phyloP scores from a whole-genome alignment of 2,113 vertebrate genomes.

The Oreochromis tanganicae region DNA sequence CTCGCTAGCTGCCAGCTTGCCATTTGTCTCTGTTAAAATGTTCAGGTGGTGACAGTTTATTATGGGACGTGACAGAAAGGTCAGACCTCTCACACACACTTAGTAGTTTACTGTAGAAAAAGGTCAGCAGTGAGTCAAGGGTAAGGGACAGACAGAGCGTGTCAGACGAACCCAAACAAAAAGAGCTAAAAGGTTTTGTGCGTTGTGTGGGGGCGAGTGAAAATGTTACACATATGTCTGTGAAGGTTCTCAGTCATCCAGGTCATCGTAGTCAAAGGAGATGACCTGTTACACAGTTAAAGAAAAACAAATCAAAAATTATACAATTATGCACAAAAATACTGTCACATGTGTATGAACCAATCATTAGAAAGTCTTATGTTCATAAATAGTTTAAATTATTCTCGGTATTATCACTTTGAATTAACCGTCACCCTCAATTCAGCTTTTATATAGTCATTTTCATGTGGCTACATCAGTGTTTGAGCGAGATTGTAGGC shows the following conservation, averaged over 20 bases:
- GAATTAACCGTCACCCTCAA: not conserved
- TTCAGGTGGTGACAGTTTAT: not conserved
- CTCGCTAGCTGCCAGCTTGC: not conserved
- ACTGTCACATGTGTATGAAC: not conserved
- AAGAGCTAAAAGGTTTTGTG: not conserved
- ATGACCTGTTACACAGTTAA: not conserved
- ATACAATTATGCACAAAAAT: not conserved
- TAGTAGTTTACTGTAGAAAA: not conserved
- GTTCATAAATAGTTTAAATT: not conserved
- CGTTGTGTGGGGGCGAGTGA: not conserved
- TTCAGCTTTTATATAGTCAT: not conserved
- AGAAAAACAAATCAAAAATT: not conserved
- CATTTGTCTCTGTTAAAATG: not conserved
- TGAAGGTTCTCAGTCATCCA: too few relatives aligned
- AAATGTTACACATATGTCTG: not conserved
- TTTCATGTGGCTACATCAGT: not conserved
- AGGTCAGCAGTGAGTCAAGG: not conserved
- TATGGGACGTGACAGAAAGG: slow-evolving; percentile 21
- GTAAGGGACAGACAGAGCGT: not conserved
- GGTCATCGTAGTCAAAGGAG: too few relatives aligned
- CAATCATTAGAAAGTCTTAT: not conserved
- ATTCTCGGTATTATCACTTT: not conserved
- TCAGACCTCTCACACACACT: slow-evolving; percentile 21
- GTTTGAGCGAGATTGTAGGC: not conserved
- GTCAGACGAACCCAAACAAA: not conserved